phyloP scores from a whole-genome alignment of 92 coral and sea anemone species.

The Ricordea florida region DNA sequence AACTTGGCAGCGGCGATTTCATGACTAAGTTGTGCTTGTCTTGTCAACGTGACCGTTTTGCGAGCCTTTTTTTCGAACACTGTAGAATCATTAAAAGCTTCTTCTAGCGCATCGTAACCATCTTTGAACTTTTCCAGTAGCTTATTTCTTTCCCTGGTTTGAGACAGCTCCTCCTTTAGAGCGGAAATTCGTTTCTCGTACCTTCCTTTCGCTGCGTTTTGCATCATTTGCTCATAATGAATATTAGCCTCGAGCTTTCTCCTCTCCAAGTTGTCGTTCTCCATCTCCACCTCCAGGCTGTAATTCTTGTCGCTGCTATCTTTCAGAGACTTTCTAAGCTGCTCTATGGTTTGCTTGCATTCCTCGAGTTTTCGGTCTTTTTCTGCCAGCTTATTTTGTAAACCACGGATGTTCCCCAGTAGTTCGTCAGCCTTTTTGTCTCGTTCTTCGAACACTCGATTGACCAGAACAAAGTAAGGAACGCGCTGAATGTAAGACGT shows the following conservation, averaged over 20 bases:
- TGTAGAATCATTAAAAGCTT: conserved; percentile 75
- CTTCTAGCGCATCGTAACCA: conserved; percentile 89
- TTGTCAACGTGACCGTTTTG: conserved; percentile 66
- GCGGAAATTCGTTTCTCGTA: conserved; percentile 64
- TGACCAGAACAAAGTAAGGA: conserved; percentile 87
- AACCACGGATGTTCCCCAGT: conserved; percentile 54
- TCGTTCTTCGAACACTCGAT: conserved; percentile 80
- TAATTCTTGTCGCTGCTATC: conserved; percentile 73
- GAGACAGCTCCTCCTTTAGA: conserved; percentile 76
- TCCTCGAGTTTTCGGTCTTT: conserved; percentile 49
- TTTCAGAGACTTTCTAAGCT: conserved; percentile 56
- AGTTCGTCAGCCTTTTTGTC: conserved; percentile 77
- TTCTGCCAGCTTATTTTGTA: conserved; percentile 46
- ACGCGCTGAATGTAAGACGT: conserved; percentile 79
- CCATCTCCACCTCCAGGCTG: conserved; percentile 69
- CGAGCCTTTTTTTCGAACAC: conserved; percentile 68
- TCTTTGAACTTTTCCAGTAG: conserved; percentile 76
- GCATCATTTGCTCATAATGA: conserved; percentile 65
- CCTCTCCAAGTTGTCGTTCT: conserved; percentile 64
- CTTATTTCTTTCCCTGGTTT: conserved; percentile 60
- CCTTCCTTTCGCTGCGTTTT: conserved; percentile 60
- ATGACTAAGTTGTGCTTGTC: conserved; percentile 70
- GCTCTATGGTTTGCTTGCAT: conserved; percentile 33
- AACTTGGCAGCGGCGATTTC: conserved; percentile 86
- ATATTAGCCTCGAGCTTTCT: conserved; percentile 59